phyloP scores from a whole-genome alignment of 2,797 vertebrate genomes.

The Pseudomugil tenellus region DNA sequence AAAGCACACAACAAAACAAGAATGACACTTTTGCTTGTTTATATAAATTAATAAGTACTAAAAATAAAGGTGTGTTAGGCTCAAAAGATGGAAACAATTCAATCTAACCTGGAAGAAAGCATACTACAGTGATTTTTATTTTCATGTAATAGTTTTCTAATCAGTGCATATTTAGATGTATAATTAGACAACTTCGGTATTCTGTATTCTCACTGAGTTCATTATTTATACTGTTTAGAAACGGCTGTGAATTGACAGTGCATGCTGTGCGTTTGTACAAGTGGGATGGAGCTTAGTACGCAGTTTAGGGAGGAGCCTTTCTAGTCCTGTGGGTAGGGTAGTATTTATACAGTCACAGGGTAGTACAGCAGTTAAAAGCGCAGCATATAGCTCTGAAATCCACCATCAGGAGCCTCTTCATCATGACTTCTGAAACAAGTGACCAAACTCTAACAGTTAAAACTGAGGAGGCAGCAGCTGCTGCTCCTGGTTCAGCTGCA shows the following conservation, averaged over 20 bases:
- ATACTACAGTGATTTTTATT: too few species aligned
- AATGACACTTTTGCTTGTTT: too few species aligned
- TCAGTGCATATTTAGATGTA: too few species aligned
- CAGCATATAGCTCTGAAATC: accelerated
- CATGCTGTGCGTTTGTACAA: neutral
- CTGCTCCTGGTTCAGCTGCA: conserved; percentile 13
- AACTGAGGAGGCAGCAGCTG: conserved; percentile 16
- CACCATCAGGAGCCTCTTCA: neutral
- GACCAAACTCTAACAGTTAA: conserved; percentile 18
- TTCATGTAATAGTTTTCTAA: too few species aligned
- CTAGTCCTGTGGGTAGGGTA: too few species aligned
- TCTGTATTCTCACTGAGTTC: neutral
- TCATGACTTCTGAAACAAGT: conserved; percentile 53
- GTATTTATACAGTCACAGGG: too few species aligned
- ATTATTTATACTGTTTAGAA: neutral
- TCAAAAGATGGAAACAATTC: conserved; percentile 16
- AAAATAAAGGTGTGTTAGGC: conserved; percentile 14
- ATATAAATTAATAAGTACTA: neutral
- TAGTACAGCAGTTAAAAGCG: neutral
- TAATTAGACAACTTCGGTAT: too few species aligned
- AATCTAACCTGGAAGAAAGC: neutral
- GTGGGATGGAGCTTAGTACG: conserved; percentile 30
- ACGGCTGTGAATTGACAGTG: neutral
- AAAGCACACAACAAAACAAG: too few species aligned
- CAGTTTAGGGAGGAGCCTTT: conserved; percentile 28